phyloP scores from a whole-genome alignment of 2,888 invertebrate species.

The Biston stratarius region DNA sequence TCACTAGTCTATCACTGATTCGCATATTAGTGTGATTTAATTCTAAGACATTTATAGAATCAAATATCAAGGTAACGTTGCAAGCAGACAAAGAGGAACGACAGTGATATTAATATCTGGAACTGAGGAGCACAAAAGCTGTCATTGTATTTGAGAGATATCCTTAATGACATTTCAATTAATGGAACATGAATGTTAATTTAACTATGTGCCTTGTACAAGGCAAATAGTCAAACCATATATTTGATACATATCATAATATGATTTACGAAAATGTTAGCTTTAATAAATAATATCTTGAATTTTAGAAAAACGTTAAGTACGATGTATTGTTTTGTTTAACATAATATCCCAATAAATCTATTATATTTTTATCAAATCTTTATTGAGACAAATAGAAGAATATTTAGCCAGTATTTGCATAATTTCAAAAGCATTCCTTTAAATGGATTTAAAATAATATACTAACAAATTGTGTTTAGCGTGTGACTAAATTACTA shows the following conservation, averaged over 20 bases:
- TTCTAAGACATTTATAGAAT: constrained; percentile 1
- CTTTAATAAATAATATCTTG: not conserved
- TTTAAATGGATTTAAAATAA: not conserved
- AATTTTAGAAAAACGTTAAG: not conserved
- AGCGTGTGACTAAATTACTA: constrained; percentile 1
- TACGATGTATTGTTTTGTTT: not conserved
- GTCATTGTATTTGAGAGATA: constrained; percentile 18
- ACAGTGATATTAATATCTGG: constrained; percentile 10
- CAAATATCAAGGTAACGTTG: constrained; percentile 13
- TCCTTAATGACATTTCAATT: constrained; percentile 25
- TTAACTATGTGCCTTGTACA: constrained; percentile 4
- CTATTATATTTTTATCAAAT: too few relatives aligned
- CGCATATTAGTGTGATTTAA: not conserved
- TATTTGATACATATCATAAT: not conserved
- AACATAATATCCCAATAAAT: not conserved
- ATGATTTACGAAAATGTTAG: too few relatives aligned
- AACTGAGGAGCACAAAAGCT: constrained; percentile 5
- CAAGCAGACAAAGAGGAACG: constrained; percentile 14
- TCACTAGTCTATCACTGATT: too few relatives aligned
- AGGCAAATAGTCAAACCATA: not conserved
- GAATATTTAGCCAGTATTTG: too few relatives aligned
- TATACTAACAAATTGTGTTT: not conserved
- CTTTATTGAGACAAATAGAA: too few relatives aligned
- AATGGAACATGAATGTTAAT: constrained; percentile 13
- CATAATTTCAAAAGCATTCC: too few relatives aligned